These are phyloP conservation scores for Scomber scombrus DNA, from an alignment of 2,113 vertebrate genomes.

Conservation along the genomic window DNA sequence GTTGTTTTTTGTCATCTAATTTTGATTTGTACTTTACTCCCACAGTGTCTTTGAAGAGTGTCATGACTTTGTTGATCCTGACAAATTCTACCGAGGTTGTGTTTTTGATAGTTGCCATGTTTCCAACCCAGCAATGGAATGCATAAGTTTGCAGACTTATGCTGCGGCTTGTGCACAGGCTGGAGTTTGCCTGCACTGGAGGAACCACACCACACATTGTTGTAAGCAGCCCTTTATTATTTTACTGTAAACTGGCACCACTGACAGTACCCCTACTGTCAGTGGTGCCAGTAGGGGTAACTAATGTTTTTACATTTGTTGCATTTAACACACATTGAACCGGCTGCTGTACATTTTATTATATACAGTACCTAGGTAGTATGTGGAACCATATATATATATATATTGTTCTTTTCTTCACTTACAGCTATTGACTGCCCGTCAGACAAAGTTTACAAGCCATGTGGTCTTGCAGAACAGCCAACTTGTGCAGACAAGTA, in stretches of 20 bases:
- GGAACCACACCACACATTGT: slow-evolving; percentile 85
- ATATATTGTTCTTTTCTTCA: slow-evolving; percentile 42
- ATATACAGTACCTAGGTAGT: neutral
- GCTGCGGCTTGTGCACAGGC: slow-evolving; percentile 88
- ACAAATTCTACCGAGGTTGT: slow-evolving; percentile 89
- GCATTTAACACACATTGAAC: no score
- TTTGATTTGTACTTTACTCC: slow-evolving; percentile 26
- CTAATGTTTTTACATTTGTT: no score
- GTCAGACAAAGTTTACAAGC: slow-evolving; percentile 86
- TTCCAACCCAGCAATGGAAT: slow-evolving; percentile 84
- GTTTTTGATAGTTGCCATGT: slow-evolving; percentile 90
- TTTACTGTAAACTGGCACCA: slow-evolving; percentile 10
- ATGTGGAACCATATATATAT: slow-evolving; percentile 27
- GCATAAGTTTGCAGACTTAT: slow-evolving; percentile 92
- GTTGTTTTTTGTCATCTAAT: neutral
- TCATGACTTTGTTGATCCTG: slow-evolving; percentile 74
- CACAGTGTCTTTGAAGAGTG: slow-evolving; percentile 83
- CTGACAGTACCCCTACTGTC: no score
- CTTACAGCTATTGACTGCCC: slow-evolving; percentile 86
- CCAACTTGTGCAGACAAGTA: slow-evolving; percentile 90
- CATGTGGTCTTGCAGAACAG: slow-evolving; percentile 88
- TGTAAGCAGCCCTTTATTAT: slow-evolving; percentile 80
- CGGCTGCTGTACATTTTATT: neutral
- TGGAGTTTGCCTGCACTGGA: slow-evolving; percentile 91
- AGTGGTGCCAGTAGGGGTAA: no score